Conservation (phyloP, 2,888 invertebrate genomes). For the Agrochola circellaris region DNA sequence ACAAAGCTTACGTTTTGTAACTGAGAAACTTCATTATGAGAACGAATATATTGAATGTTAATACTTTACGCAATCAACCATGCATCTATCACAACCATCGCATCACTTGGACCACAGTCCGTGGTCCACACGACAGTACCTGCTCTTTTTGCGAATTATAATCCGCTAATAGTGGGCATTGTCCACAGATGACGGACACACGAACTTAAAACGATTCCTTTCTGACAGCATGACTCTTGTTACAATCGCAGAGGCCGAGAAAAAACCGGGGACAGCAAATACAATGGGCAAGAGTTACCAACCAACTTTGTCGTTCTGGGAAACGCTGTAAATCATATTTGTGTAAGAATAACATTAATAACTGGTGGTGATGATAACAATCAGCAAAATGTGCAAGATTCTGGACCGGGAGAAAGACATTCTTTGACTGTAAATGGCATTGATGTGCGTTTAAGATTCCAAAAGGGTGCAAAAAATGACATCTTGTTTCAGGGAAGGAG, state of each 20-base stretch:
- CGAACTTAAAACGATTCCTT: constrained; percentile 77
- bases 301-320: constrained; percentile 77
- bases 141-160: constrained; percentile 89
- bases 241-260: constrained; percentile 61
- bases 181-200: constrained; percentile 85
- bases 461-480: constrained; percentile 33
- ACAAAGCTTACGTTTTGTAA: background rate
- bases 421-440: constrained; percentile 52
- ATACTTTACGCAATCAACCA: constrained; percentile 9
- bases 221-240: constrained; percentile 74
- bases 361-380: constrained; percentile 61
- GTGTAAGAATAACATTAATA: constrained; percentile 75
- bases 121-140: constrained; percentile 76
- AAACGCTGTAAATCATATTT: constrained; percentile 85
- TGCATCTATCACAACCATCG: background rate
- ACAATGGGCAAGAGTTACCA: constrained; percentile 87
- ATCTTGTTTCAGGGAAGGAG: constrained; percentile 13
- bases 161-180: constrained; percentile 90
- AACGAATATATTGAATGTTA: constrained; percentile 1
- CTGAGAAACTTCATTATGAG: background rate
- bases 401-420: constrained; percentile 34
- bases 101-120: constrained; percentile 64
- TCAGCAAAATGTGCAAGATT: constrained; percentile 65
- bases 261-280: constrained; percentile 68
- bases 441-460: constrained; percentile 23